Evolutionary conservation across 2,113 vertebrate species (phyloP).

Genomic region (Lycocorax pyrrhopterus): DNA sequence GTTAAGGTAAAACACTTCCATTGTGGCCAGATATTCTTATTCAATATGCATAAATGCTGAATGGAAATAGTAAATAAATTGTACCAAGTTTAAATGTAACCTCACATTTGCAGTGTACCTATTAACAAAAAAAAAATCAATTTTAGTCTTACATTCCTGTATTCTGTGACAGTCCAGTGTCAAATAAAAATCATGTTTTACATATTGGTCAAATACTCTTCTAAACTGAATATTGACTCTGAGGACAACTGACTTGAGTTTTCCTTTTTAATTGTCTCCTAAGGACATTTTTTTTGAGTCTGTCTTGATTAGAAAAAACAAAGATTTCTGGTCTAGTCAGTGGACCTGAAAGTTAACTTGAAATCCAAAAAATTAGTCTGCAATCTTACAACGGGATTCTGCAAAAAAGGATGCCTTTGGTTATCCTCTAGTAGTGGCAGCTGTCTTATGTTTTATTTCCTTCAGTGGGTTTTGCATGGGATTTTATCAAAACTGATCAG

Average conservation of each 20-base stretch:
- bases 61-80: background rate
- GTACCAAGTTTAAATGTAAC: background rate
- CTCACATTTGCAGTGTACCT: background rate
- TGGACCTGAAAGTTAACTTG: background rate
- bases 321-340: background rate
- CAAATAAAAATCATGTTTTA: background rate
- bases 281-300: background rate
- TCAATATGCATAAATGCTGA: background rate
- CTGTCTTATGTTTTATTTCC: background rate
- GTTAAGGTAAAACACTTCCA: background rate
- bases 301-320: background rate
- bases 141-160: background rate
- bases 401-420: background rate
- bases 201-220: background rate
- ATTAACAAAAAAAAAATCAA: background rate
- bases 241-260: background rate
- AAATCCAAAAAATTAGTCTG: background rate
- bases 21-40: background rate
- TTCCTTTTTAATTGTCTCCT: background rate
- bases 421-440: background rate
- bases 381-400: rapidly evolving
- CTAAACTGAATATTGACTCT: background rate
- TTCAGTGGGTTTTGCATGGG: background rate
- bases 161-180: background rate
- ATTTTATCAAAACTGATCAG: background rate